Evolutionary conservation across 2,888 invertebrate species (phyloP).

Genomic region (Standfussiana lucernea): DNA sequence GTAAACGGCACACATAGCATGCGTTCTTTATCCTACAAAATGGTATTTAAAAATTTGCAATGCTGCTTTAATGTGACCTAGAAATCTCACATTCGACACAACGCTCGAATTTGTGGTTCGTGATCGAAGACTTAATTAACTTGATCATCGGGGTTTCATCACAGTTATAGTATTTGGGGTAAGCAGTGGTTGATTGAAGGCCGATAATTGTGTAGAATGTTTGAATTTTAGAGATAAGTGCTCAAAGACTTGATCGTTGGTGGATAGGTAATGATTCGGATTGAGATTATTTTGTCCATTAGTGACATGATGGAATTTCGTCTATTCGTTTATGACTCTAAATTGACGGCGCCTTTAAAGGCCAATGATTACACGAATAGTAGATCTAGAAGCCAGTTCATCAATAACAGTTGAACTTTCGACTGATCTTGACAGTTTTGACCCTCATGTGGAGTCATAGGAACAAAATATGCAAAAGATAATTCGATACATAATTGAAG

Average conservation of each 20-base stretch:
- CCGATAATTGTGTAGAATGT: slow-evolving; percentile 5
- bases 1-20: slow-evolving; percentile 70
- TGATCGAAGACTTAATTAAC: slow-evolving; percentile 75
- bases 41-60: slow-evolving; percentile 80
- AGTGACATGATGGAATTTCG: not conserved
- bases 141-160: slow-evolving; percentile 70
- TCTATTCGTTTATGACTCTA: not conserved
- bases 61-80: slow-evolving; percentile 80
- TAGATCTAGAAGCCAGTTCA: slow-evolving; percentile 5
- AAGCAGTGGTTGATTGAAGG: slow-evolving; percentile 52
- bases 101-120: slow-evolving; percentile 70
- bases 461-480: slow-evolving; percentile 46
- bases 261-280: not conserved
- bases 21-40: slow-evolving; percentile 69
- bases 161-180: slow-evolving; percentile 55
- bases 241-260: not conserved
- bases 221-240: not conserved
- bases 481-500: slow-evolving; percentile 49
- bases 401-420: slow-evolving; percentile 5
- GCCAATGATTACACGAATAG: slow-evolving; percentile 2
- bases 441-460: slow-evolving; percentile 30
- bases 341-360: not conserved
- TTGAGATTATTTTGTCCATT: not conserved
- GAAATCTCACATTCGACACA: slow-evolving; percentile 78
- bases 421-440: slow-evolving; percentile 2